phyloP scores from a whole-genome alignment of 92 coral and sea anemone species.

The Epizoanthus rinbou region DNA sequence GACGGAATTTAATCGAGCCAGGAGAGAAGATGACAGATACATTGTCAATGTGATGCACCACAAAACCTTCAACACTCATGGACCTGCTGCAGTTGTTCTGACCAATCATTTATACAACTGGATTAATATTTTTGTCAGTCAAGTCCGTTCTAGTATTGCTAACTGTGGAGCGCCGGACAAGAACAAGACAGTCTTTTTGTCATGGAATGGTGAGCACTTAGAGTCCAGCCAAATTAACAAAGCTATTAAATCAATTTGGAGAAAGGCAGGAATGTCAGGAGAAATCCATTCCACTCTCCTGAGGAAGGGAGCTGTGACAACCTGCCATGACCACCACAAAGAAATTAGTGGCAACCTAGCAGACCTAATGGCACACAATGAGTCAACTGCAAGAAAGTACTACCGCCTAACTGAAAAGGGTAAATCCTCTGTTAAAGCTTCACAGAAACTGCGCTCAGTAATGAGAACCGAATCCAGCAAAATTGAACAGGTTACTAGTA shows the following conservation, averaged over 20 bases:
- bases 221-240: constrained; percentile 50
- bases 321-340: constrained; percentile 43
- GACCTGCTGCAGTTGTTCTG: constrained; percentile 44
- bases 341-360: constrained; percentile 55
- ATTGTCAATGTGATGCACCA: constrained; percentile 47
- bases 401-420: constrained; percentile 36
- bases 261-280: constrained; percentile 49
- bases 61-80: constrained; percentile 56
- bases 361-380: constrained; percentile 64
- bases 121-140: constrained; percentile 29
- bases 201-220: constrained; percentile 54
- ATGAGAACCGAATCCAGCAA: constrained; percentile 38
- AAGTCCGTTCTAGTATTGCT: constrained; percentile 37
- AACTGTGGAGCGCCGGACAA: background rate
- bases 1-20: constrained; percentile 38
- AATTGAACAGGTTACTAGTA: background rate
- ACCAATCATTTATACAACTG: constrained; percentile 43
- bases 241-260: constrained; percentile 48
- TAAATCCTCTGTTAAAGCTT: constrained; percentile 54
- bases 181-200: constrained; percentile 33
- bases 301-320: constrained; percentile 50
- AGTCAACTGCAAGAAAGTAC: constrained; percentile 51
- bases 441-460: constrained; percentile 31
- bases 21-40: constrained; percentile 23
- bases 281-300: constrained; percentile 46